Conservation (phyloP, 2,888 invertebrate genomes). For the Rugalucina vietnamica region DNA sequence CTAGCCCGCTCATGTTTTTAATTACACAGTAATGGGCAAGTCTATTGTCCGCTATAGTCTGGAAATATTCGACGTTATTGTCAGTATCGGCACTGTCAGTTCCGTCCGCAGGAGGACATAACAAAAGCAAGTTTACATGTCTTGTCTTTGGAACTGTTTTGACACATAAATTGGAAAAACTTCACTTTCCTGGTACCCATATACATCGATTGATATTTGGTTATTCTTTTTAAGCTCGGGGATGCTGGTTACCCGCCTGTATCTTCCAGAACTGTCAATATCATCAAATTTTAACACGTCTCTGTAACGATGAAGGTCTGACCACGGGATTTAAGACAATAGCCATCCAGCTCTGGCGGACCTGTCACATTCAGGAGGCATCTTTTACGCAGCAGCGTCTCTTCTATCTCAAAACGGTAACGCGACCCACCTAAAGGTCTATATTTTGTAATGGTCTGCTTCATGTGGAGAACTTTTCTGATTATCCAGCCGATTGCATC, state of each 20-base stretch:
- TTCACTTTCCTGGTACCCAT: not conserved
- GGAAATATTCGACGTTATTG: not conserved
- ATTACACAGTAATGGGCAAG: slow-evolving; percentile 1
- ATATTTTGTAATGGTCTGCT: not conserved
- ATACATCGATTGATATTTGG: not conserved
- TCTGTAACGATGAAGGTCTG: not conserved
- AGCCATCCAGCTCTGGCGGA: not conserved
- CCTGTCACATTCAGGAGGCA: slow-evolving; percentile 12
- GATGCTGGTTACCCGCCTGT: not conserved
- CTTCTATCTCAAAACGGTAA: not conserved
- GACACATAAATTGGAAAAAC: not conserved
- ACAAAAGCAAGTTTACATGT: not conserved
- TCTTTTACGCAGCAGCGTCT: not conserved
- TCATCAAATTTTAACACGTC: slow-evolving; percentile 1
- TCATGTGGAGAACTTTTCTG: not conserved
- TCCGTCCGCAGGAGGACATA: not conserved
- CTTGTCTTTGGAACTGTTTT: not conserved
- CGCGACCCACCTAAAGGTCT: not conserved
- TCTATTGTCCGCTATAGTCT: not conserved
- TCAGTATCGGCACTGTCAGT: not conserved
- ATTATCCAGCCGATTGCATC: not conserved
- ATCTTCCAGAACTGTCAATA: not conserved
- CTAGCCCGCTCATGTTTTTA: slow-evolving; percentile 6
- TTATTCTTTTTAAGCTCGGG: not conserved
- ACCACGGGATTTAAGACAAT: slow-evolving; percentile 3